Evolutionary conservation across 2,888 invertebrate species (phyloP), one percentile per base, ranked within the genome.

Genomic region (Drosophila lutescens): DNA sequence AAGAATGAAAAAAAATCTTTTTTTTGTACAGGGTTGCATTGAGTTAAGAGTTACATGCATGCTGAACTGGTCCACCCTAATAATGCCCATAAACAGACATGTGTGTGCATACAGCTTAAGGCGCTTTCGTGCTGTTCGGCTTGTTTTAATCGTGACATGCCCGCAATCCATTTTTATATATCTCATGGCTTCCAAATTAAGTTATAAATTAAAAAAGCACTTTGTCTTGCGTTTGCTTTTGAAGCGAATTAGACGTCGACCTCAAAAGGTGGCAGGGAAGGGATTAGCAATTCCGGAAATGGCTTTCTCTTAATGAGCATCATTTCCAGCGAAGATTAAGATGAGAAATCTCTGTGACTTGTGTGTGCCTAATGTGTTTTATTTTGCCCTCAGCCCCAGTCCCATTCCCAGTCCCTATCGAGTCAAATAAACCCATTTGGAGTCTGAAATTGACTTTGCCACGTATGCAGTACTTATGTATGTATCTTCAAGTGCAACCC

Each of bases 121-220:
- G 74, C 56, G 41, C 67, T 71, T 51, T 56, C 56, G 69, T 47
- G 71, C 60, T 51, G 43, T 53, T 53, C 57, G 30, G 41, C 74
- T 53, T 55, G 69, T 66, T 66, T 66, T 66, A 66, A 66, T 66
- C 66, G 72, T 70, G 76, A 62, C 70, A 70, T 63, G 62, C 58
- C 74, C 62, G 62, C 76, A 69, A 74, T 74, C 41, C 62, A 41
- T 38, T 57, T 57, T 57, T 61, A 68, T 59, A 59, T 65, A 50
- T 57, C 20, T 34, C 65, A 60, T 60, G 76, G 70, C 56, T 70
- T 57, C 65, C 76, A 76, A 75, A 75, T 75, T 76, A 76, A 76
- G 76, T 76, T 76, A 75, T 75, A 75, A 75, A 76, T 75, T 76
- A 71, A 75, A 70, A 76, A 65, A 76, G 65, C 75, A 75, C 76